A percentile compares a stretch with the other conserved stretches of the same genome.
phyloP scores from a whole-genome alignment of 2,888 invertebrate species.

The Tridacna gigas region DNA sequence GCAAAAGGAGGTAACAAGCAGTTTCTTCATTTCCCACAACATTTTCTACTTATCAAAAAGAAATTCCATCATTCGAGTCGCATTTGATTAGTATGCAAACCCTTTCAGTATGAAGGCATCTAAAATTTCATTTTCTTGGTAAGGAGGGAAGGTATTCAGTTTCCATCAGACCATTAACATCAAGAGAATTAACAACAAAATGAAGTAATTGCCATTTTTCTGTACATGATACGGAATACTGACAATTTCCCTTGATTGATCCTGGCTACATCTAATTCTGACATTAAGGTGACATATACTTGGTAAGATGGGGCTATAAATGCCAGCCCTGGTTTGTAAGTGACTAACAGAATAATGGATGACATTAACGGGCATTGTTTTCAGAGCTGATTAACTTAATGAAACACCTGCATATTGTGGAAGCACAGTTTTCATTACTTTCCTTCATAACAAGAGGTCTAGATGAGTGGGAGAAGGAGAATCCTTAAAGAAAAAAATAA shows the following conservation, averaged over 20 bases:
- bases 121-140: no score
- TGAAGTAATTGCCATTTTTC: background rate
- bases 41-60: background rate
- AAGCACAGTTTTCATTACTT: background rate
- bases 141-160: no score
- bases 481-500: no score
- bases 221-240: background rate
- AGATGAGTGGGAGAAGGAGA: no score
- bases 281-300: slow-evolving; percentile 62
- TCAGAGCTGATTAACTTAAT: slow-evolving; percentile 16
- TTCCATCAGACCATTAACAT: no score
- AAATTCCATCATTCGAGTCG: no score
- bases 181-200: background rate
- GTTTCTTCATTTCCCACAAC: background rate
- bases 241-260: slow-evolving; percentile 50
- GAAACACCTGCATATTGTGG: background rate
- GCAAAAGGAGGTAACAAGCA: background rate
- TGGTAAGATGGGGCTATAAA: slow-evolving; percentile 50
- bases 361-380: slow-evolving; percentile 47
- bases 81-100: no score
- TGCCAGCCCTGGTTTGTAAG: slow-evolving; percentile 38
- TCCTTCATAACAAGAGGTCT: no score
- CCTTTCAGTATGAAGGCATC: no score
- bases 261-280: slow-evolving; percentile 17
- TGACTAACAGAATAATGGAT: slow-evolving; percentile 33